A percentile compares a stretch with the other conserved stretches of the same genome.
These are phyloP conservation scores for Drosophila tripunctata DNA, from an alignment of 2,888 invertebrate genomes.

Conservation along the genomic window DNA sequence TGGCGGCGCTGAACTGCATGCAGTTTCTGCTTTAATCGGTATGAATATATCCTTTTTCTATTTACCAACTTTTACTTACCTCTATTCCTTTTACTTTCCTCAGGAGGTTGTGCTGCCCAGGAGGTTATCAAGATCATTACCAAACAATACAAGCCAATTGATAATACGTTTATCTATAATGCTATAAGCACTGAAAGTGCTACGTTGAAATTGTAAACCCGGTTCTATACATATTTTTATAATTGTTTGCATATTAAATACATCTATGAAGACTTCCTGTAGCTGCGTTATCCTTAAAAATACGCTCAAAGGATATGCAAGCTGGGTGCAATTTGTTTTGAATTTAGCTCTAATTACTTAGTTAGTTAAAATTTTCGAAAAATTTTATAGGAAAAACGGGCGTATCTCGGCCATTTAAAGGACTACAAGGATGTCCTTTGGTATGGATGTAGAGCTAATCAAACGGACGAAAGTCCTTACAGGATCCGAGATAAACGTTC, in stretches of 20 bases:
- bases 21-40: slow-evolving; percentile 95
- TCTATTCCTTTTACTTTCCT: not conserved
- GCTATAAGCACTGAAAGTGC: slow-evolving; percentile 94
- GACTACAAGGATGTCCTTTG: not conserved
- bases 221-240: slow-evolving; percentile 30
- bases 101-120: slow-evolving; percentile 96
- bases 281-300: not conserved
- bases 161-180: slow-evolving; percentile 98
- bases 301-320: no score
- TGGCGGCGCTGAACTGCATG: slow-evolving; percentile 97
- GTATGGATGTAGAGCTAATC: not conserved
- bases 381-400: no score
- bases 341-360: no score
- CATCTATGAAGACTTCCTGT: not conserved
- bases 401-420: not conserved
- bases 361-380: no score
- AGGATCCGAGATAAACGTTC: not conserved
- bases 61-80: no score
- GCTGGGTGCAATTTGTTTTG: no score
- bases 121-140: slow-evolving; percentile 98
- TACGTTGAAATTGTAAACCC: slow-evolving; percentile 90
- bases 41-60: no score
- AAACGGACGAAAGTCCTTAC: not conserved
- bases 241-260: slow-evolving; percentile 19
- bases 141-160: slow-evolving; percentile 97